These are phyloP conservation scores for Epiblema foenella DNA, from an alignment of 2,888 invertebrate genomes.

Conservation along the genomic window DNA sequence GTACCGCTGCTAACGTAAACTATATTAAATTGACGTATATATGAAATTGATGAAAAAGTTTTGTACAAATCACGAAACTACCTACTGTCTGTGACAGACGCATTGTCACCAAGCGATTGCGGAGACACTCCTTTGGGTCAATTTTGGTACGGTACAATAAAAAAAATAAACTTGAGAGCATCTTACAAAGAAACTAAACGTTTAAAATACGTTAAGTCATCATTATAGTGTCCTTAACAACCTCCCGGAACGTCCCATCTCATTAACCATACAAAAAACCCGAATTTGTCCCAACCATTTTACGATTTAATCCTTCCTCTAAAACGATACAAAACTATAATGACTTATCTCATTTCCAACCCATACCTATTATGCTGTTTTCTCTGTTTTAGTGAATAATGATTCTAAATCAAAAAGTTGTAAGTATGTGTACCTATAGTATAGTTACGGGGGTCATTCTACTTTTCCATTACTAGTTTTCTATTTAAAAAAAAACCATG, in stretches of 20 bases:
- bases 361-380: background rate
- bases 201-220: conserved; percentile 20
- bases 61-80: too few relatives aligned
- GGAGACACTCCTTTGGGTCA: too few relatives aligned
- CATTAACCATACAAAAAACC: conserved; percentile 7
- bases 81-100: too few relatives aligned
- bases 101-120: too few relatives aligned
- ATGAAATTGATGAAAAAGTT: too few relatives aligned
- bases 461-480: too few relatives aligned
- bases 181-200: background rate
- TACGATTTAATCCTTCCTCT: conserved; percentile 20
- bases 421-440: background rate
- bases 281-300: conserved; percentile 28
- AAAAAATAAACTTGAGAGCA: background rate
- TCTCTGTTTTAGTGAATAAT: background rate
- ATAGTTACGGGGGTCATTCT: too few relatives aligned
- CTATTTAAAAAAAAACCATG: too few relatives aligned
- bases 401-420: background rate
- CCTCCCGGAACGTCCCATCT: conserved; percentile 3
- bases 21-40: too few relatives aligned
- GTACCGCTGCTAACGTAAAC: too few relatives aligned
- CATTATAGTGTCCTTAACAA: background rate
- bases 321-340: background rate
- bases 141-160: background rate
- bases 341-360: background rate